Conservation (phyloP, 37 sponge, comb jelly and placozoan species). For the Beroe forskalii region DNA sequence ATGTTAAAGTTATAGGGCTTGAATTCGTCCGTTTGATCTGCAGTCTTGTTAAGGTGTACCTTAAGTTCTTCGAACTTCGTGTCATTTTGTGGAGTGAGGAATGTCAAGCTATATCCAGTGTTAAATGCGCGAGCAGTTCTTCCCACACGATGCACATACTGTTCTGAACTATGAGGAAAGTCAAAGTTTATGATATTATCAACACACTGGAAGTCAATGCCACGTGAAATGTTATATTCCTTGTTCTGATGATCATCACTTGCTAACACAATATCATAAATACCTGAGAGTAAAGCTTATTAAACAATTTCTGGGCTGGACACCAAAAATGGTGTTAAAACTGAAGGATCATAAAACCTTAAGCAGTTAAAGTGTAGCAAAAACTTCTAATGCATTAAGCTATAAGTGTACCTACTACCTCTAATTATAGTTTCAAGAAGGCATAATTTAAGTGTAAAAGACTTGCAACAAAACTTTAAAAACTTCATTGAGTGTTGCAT, state of each 20-base stretch:
- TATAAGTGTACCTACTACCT: too few species aligned
- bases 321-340: too few species aligned
- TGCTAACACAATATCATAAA: conserved; percentile 94
- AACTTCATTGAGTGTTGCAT: too few species aligned
- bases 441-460: too few species aligned
- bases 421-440: too few species aligned
- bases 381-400: too few species aligned
- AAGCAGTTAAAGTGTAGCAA: too few species aligned
- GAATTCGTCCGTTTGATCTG: conserved; percentile 59
- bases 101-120: conserved; percentile 14
- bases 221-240: conserved; percentile 85
- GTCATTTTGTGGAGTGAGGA: conserved; percentile 3
- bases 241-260: conserved; percentile 86
- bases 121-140: conserved; percentile 67
- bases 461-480: too few species aligned
- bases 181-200: conserved; percentile 97
- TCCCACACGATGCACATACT: conserved; percentile 95
- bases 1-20: conserved; percentile 92
- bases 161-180: conserved; percentile 79
- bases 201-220: conserved; percentile 95
- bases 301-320: too few species aligned
- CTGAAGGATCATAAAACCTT: too few species aligned
- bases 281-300: conserved; percentile 71
- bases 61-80: conserved; percentile 27
- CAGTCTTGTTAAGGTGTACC: not conserved